phyloP scores from a whole-genome alignment of 2,797 vertebrate genomes.

The Prionace glauca region DNA sequence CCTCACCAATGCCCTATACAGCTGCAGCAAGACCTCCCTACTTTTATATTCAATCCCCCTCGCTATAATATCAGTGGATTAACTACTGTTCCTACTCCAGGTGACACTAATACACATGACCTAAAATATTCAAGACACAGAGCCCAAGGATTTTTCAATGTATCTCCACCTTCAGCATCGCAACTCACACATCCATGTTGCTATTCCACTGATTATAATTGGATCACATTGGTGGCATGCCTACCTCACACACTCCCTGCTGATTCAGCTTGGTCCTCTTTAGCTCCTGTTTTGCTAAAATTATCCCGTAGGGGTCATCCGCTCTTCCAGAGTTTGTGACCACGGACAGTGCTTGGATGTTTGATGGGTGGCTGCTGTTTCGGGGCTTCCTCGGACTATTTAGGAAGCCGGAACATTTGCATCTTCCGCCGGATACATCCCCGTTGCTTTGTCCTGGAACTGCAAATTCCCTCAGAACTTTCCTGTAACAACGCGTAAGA shows the following conservation, averaged over 20 bases:
- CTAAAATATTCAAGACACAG: neutral
- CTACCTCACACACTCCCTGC: neutral
- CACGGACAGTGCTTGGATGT: neutral
- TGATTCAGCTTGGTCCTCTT: no score
- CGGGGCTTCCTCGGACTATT: neutral
- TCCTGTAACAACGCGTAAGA: conserved; percentile 1
- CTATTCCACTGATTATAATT: no score
- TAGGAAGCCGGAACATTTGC: neutral
- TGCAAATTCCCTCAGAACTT: neutral
- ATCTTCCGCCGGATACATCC: neutral
- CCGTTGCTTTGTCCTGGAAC: neutral
- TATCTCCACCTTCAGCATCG: neutral
- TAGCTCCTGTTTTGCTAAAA: neutral
- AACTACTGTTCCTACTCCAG: neutral
- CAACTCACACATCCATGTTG: neutral
- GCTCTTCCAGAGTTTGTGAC: neutral
- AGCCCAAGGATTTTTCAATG: neutral
- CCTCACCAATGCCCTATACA: no score
- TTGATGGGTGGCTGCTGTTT: neutral
- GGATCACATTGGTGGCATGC: neutral
- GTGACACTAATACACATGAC: neutral
- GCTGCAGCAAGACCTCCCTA: no score
- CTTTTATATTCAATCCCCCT: no score
- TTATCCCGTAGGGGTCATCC: neutral
- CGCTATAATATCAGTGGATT: neutral